phyloP scores from a whole-genome alignment of 2,888 invertebrate genomes.

The Operophtera brumata region DNA sequence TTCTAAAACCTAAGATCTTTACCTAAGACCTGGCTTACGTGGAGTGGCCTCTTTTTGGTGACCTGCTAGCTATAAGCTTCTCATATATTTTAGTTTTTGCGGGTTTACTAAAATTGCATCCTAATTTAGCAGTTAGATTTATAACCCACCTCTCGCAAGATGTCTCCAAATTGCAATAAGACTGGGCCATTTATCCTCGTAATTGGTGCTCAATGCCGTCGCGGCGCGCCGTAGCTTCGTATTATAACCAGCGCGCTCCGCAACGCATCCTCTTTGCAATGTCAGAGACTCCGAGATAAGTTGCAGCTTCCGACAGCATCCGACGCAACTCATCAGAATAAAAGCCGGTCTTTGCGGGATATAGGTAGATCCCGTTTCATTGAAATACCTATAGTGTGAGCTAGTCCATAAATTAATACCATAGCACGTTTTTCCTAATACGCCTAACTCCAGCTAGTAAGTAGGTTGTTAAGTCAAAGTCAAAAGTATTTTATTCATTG shows the following conservation, averaged over 20 bases:
- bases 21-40: too few relatives aligned
- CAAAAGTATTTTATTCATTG: too few relatives aligned
- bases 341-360: not conserved
- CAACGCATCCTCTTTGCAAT: slow-evolving; percentile 72
- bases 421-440: too few relatives aligned
- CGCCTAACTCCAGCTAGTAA: too few relatives aligned
- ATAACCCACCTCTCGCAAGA: slow-evolving; percentile 3
- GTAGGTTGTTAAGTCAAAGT: too few relatives aligned
- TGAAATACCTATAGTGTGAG: too few relatives aligned
- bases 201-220: slow-evolving; percentile 76
- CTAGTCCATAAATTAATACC: too few relatives aligned
- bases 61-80: slow-evolving; percentile 1
- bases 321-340: slow-evolving; percentile 21
- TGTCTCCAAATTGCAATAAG: slow-evolving; percentile 29
- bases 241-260: too few relatives aligned
- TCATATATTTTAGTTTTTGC: not conserved
- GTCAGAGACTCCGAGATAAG: slow-evolving; percentile 60
- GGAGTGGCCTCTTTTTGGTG: not conserved
- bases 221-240: too few relatives aligned
- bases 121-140: slow-evolving; percentile 4
- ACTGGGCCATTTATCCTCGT: slow-evolving; percentile 36
- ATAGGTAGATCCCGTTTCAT: too few relatives aligned
- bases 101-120: not conserved
- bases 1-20: too few relatives aligned
- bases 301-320: slow-evolving; percentile 62